Percentiles rank a stretch among this genome's conserved stretches.
Conservation (phyloP, 2,888 invertebrate species). For the Enoplolaimus lenunculus region DNA sequence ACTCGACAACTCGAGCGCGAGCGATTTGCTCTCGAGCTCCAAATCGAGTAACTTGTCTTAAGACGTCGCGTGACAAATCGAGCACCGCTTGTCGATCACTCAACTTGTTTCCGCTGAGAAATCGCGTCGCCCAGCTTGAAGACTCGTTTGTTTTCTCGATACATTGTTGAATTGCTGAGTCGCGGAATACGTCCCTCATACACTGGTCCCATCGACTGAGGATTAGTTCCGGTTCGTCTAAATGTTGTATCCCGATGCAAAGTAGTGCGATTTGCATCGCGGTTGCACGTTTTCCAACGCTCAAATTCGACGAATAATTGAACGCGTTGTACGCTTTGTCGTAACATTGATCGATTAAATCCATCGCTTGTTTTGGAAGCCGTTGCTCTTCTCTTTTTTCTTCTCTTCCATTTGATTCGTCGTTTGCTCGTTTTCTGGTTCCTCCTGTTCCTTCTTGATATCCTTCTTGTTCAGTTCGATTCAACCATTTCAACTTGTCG, state of each 20-base stretch:
- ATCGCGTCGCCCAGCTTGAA: not conserved
- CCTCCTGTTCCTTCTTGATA: too few relatives aligned
- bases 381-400: not conserved
- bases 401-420: not conserved
- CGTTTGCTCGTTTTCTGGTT: too few relatives aligned
- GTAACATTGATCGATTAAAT: not conserved
- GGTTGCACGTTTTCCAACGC: not conserved
- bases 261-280: slow-evolving; percentile 8
- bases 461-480: too few relatives aligned
- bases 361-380: not conserved
- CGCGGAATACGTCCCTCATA: slow-evolving; percentile 8
- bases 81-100: not conserved
- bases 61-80: not conserved
- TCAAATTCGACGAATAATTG: not conserved
- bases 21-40: slow-evolving; percentile 2
- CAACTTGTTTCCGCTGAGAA: not conserved
- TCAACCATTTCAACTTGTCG: too few relatives aligned
- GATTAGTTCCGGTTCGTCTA: not conserved
- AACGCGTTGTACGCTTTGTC: slow-evolving; percentile 11
- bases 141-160: not conserved
- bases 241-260: slow-evolving; percentile 10
- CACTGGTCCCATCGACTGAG: slow-evolving; percentile 2
- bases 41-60: not conserved
- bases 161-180: not conserved
- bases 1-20: not conserved